Conservation (phyloP, 2,888 invertebrate genomes). For the Lagria hirta region DNA sequence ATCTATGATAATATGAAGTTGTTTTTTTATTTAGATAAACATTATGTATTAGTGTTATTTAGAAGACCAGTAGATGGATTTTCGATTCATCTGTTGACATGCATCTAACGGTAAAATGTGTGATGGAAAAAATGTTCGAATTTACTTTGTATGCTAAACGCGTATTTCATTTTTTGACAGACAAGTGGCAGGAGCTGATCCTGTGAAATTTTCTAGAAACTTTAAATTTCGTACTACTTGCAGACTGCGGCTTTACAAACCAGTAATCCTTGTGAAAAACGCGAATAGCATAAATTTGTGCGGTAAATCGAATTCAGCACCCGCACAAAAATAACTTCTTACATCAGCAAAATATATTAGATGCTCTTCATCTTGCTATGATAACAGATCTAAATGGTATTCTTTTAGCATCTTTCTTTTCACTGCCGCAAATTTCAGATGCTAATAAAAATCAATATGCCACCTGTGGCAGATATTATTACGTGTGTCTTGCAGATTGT, state of each 20-base stretch:
- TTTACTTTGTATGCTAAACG: slow-evolving; percentile 19
- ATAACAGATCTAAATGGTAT: slow-evolving; percentile 35
- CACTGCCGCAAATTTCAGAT: slow-evolving; percentile 30
- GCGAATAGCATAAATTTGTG: slow-evolving; percentile 32
- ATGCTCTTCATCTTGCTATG: slow-evolving; percentile 33
- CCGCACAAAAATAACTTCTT: slow-evolving; percentile 39
- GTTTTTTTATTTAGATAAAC: background rate
- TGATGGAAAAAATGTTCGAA: slow-evolving; percentile 5
- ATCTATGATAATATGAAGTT: background rate
- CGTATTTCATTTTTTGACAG: slow-evolving; percentile 24
- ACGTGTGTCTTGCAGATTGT: slow-evolving; percentile 14
- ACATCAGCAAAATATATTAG: slow-evolving; percentile 39
- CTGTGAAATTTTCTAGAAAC: slow-evolving; percentile 24
- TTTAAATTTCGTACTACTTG: slow-evolving; percentile 27
- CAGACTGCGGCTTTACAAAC: slow-evolving; percentile 27
- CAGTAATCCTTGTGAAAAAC: slow-evolving; percentile 32
- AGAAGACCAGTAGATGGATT: background rate
- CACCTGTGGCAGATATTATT: slow-evolving; percentile 34
- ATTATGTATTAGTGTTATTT: background rate
- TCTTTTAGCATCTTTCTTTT: slow-evolving; percentile 33
- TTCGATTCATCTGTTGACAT: too few relatives aligned
- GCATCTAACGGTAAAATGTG: too few relatives aligned
- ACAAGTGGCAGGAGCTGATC: slow-evolving; percentile 23
- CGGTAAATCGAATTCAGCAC: slow-evolving; percentile 39
- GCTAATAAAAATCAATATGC: slow-evolving; percentile 37